These are phyloP conservation scores for Ctenodactylus gundi DNA, from an alignment of 2,113 vertebrate species.

Conservation along the genomic window DNA sequence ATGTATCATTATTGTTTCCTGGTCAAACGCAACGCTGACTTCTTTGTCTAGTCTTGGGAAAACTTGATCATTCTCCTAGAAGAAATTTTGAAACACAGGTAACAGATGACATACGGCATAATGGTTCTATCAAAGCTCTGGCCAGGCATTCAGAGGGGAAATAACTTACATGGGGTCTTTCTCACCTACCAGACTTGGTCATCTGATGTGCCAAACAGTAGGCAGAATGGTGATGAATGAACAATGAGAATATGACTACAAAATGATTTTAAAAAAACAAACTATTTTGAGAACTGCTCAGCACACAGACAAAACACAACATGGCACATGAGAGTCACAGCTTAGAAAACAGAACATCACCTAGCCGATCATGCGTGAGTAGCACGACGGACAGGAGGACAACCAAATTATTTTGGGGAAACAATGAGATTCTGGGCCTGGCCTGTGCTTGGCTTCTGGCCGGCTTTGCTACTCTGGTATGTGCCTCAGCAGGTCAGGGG, in stretches of 20 bases:
- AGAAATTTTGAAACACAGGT: slow-evolving; percentile 42
- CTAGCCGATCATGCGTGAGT: background rate
- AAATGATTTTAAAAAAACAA: slow-evolving; percentile 48
- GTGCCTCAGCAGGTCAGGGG: background rate
- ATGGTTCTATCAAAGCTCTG: background rate
- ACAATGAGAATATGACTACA: slow-evolving; percentile 58
- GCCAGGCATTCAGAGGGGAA: background rate
- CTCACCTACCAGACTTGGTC: slow-evolving; percentile 35
- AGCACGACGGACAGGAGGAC: background rate
- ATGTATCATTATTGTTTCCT: background rate
- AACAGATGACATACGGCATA: background rate
- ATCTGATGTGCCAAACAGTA: slow-evolving; percentile 46
- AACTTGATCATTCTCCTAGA: background rate
- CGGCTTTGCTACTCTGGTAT: background rate
- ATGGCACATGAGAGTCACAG: background rate
- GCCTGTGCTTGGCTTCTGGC: background rate
- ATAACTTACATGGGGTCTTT: slow-evolving; percentile 31
- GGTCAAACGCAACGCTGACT: background rate
- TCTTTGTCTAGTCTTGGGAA: background rate
- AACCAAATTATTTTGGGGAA: background rate
- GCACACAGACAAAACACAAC: background rate
- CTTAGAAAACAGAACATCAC: slow-evolving; percentile 22
- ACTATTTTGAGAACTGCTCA: slow-evolving; percentile 34
- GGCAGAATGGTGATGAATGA: slow-evolving; percentile 50
- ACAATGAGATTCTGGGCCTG: background rate